A percentile compares a stretch with the other conserved stretches of the same genome.
These are phyloP conservation scores for Dichetophora obliterata DNA, from an alignment of 2,888 invertebrate genomes.

Conservation along the genomic window DNA sequence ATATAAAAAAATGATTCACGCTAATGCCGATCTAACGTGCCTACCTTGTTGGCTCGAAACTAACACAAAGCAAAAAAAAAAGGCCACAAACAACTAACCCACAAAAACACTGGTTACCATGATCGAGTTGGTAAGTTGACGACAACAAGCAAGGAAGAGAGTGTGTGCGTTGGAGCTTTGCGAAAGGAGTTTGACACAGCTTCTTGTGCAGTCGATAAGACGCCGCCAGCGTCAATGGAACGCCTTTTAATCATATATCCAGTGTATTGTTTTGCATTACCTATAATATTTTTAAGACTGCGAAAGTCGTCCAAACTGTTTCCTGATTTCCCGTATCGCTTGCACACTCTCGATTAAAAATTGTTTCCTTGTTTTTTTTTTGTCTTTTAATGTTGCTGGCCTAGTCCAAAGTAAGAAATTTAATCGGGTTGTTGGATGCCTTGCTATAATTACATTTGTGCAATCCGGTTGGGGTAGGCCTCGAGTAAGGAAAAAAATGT, in stretches of 20 bases:
- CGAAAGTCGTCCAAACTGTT: neutral
- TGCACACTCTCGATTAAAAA: neutral
- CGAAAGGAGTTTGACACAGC: slow-evolving; percentile 4
- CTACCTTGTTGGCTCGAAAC: slow-evolving; percentile 6
- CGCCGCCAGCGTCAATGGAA: neutral
- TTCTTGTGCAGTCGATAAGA: neutral
- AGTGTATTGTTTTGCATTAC: neutral
- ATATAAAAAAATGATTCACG: neutral
- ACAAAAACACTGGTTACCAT: too few species aligned
- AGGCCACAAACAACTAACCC: neutral
- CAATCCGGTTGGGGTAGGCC: too few species aligned
- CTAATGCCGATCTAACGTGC: slow-evolving; percentile 15
- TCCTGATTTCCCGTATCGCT: neutral
- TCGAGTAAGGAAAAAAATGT: too few species aligned
- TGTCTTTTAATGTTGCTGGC: neutral
- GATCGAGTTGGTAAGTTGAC: neutral
- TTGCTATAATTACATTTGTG: neutral
- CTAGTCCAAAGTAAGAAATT: neutral
- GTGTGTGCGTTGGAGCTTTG: neutral
- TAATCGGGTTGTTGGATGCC: neutral
- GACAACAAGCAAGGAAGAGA: neutral
- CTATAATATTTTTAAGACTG: neutral
- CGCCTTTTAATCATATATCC: neutral
- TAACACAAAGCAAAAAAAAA: neutral
- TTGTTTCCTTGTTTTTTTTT: neutral